Evolutionary conservation across 2,888 invertebrate genomes (phyloP).

Genomic region (Drosophila colorata): DNA sequence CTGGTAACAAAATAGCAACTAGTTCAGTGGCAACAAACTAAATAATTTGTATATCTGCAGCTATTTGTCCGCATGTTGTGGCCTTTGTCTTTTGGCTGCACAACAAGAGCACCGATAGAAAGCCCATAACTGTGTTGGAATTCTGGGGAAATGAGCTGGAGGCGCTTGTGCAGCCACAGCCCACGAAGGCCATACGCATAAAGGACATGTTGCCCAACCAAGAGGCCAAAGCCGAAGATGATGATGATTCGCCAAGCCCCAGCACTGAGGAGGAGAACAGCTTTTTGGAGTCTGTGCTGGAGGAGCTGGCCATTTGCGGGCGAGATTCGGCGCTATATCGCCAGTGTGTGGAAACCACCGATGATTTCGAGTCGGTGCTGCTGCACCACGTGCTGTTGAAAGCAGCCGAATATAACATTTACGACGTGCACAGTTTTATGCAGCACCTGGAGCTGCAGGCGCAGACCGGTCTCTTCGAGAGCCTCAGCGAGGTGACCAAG

Average conservation of each 20-base stretch:
- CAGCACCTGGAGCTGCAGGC: constrained; percentile 83
- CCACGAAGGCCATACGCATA: constrained; percentile 69
- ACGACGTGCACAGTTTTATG: constrained; percentile 77
- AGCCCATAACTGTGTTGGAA: constrained; percentile 66
- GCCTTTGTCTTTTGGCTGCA: constrained; percentile 84
- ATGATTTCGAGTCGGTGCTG: constrained; percentile 83
- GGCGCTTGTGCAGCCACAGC: constrained; percentile 67
- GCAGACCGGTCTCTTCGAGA: constrained; percentile 81
- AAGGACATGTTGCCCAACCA: constrained; percentile 74
- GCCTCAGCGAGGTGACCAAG: constrained; percentile 78
- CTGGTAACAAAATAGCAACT: constrained; percentile 46
- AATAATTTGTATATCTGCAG: constrained; percentile 41
- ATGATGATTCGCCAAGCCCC: constrained; percentile 66
- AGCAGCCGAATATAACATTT: constrained; percentile 79
- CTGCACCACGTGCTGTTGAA: constrained; percentile 83
- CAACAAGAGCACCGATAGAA: constrained; percentile 69
- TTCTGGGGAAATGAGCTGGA: constrained; percentile 83
- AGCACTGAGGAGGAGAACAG: constrained; percentile 71
- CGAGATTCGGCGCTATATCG: constrained; percentile 81
- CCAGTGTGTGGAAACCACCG: constrained; percentile 81
- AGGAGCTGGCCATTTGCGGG: constrained; percentile 82
- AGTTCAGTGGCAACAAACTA: not conserved
- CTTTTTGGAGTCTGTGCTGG: constrained; percentile 80
- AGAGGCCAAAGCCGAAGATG: constrained; percentile 58
- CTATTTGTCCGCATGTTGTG: constrained; percentile 78